Evolutionary conservation across 2,797 vertebrate species (phyloP).

Genomic region (Clarias platycephalus): DNA sequence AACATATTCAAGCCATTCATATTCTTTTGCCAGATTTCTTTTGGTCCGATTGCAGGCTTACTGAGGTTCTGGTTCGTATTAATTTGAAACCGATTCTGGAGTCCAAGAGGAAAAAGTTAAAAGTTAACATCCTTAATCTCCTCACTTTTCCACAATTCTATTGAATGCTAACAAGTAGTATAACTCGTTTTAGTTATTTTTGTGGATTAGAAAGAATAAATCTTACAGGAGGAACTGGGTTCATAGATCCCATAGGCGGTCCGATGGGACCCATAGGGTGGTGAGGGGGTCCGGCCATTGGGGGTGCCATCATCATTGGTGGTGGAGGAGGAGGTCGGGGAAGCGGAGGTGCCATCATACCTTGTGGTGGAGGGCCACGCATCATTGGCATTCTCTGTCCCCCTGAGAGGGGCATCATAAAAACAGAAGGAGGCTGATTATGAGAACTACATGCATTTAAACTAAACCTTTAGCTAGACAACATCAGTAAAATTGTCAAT

Average conservation of each 20-base stretch:
- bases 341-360: conserved; percentile 81
- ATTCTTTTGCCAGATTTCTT: neutral
- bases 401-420: conserved; percentile 55
- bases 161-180: neutral
- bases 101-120: neutral
- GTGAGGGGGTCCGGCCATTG: conserved; percentile 73
- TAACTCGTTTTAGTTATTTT: neutral
- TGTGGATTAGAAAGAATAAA: neutral
- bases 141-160: neutral
- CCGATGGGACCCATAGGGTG: conserved; percentile 64
- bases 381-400: conserved; percentile 78
- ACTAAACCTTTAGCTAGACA: neutral
- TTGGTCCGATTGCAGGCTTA: neutral
- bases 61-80: neutral
- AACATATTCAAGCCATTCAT: neutral
- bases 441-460: neutral
- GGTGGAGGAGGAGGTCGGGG: conserved; percentile 85
- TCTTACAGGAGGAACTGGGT: conserved; percentile 27
- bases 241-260: conserved; percentile 68
- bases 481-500: neutral
- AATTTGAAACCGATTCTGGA: neutral
- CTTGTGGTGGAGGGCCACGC: conserved; percentile 79
- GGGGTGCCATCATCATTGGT: conserved; percentile 84
- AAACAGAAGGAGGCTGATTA: neutral
- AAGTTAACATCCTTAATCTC: neutral